Evolutionary conservation across 2,113 vertebrate species (phyloP), one percentile per base, ranked within the genome.

Genomic region (Chaenogobius annularis): DNA sequence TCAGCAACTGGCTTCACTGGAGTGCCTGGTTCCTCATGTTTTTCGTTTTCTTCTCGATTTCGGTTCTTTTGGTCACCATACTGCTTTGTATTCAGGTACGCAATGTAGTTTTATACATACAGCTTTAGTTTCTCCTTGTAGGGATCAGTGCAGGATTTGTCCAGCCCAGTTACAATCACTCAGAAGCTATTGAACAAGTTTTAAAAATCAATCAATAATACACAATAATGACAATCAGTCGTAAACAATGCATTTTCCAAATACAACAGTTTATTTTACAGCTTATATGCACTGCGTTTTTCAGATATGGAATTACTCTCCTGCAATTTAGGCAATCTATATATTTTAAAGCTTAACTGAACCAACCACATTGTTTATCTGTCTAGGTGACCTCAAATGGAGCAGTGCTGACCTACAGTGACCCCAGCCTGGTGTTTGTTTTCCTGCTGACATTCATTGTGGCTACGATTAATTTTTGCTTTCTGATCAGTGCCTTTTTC

Each of bases 401-500:
- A 65, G 96, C 98, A 0, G 98, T 98, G 58, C 91, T 99, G 74
- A 90, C 92, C n/a, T 89, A 92, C 90, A 99, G 98, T 0, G 96
- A 99, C 83, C 97, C 98, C 54, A 94, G 94, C 0, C 89, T 99
- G 82, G 94, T 99, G 50, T 98, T 99, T 62, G 84, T 92, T 77
- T 99, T 98, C 91, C 92, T 99, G 0, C 81, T 95, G 5, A 55
- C 92, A 68, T 98, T 98, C 72, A 94, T 94, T 0, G 31, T 95
- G 79, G 93, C 97, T 70, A 93, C 97, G 68, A 96, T 99, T 89
- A 96, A 94, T 92, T 99, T 98, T 93, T 97, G 97, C 91, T 98
- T 98, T 91, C 98, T 99, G 97, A 95, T 99, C 91, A 99, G 97
- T 91, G 94, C 94, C 74, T 98, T 98, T 93, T 98, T 99, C 91